phyloP scores from a whole-genome alignment of 2,888 invertebrate species.

The Heliconius hortense region DNA sequence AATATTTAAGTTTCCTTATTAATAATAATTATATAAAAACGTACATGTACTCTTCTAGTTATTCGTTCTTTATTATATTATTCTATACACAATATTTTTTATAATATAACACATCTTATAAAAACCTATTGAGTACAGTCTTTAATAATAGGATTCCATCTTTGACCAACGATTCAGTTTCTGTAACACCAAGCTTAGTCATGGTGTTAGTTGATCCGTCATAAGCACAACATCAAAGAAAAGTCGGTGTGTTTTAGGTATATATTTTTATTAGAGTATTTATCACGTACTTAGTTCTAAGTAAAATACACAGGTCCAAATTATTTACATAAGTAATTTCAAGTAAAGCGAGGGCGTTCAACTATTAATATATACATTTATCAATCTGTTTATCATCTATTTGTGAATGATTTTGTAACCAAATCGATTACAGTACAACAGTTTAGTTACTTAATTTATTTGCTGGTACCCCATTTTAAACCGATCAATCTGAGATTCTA shows the following conservation, averaged over 20 bases:
- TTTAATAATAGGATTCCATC: background rate
- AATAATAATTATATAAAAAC: too few species aligned
- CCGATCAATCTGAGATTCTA: slow-evolving; percentile 25
- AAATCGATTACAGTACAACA: slow-evolving; percentile 13
- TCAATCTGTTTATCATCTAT: background rate
- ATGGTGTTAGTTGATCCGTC: background rate
- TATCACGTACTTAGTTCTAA: background rate
- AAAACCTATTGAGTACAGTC: background rate
- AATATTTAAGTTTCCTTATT: too few species aligned
- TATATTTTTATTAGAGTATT: background rate
- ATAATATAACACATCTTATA: background rate
- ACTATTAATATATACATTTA: background rate
- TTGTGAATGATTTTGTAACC: slow-evolving; percentile 5
- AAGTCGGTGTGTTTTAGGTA: background rate
- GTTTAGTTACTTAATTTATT: slow-evolving; percentile 31
- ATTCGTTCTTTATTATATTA: too few species aligned
- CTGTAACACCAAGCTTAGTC: background rate
- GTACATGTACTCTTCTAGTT: too few species aligned
- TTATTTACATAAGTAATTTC: background rate
- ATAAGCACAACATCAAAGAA: background rate
- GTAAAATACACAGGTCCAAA: background rate
- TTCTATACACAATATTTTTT: too few species aligned
- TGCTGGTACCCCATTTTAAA: slow-evolving; percentile 18
- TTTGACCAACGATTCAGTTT: background rate
- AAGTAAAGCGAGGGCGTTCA: background rate